These are phyloP conservation scores for Nemotelus nigrinus DNA, from an alignment of 2,888 invertebrate species.

Conservation along the genomic window DNA sequence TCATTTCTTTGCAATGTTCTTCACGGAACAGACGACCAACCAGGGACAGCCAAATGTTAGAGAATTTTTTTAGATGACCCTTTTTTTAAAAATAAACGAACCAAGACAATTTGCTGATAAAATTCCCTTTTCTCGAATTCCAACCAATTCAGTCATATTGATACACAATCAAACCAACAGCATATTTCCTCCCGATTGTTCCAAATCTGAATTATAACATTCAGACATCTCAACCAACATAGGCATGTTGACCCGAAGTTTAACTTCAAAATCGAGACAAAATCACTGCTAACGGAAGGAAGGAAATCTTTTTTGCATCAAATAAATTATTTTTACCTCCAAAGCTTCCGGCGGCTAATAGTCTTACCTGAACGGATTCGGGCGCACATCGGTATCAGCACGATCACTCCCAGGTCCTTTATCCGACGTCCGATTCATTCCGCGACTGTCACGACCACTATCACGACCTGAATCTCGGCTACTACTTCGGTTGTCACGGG, in stretches of 20 bases:
- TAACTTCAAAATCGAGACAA: too few species aligned
- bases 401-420: background rate
- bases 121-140: too few species aligned
- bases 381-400: background rate
- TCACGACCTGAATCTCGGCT: background rate
- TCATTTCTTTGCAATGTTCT: too few species aligned
- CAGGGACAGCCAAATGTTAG: too few species aligned
- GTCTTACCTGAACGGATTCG: conserved; percentile 41
- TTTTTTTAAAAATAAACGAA: too few species aligned
- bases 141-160: too few species aligned
- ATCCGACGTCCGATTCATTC: conserved; percentile 23
- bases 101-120: too few species aligned
- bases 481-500: background rate
- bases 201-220: background rate
- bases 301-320: conserved; percentile 43
- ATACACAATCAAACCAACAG: conserved; percentile 35
- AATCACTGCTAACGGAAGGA: background rate
- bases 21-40: too few species aligned
- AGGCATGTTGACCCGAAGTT: too few species aligned
- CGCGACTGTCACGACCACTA: conserved; percentile 15
- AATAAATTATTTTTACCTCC: conserved; percentile 29
- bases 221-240: too few species aligned
- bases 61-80: too few species aligned
- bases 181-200: conserved; percentile 29
- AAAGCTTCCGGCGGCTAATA: conserved; percentile 21